A percentile compares a stretch with the other conserved stretches of the same genome.
phyloP scores from a whole-genome alignment of 2,888 invertebrate genomes.

The Polyommatus icarus region DNA sequence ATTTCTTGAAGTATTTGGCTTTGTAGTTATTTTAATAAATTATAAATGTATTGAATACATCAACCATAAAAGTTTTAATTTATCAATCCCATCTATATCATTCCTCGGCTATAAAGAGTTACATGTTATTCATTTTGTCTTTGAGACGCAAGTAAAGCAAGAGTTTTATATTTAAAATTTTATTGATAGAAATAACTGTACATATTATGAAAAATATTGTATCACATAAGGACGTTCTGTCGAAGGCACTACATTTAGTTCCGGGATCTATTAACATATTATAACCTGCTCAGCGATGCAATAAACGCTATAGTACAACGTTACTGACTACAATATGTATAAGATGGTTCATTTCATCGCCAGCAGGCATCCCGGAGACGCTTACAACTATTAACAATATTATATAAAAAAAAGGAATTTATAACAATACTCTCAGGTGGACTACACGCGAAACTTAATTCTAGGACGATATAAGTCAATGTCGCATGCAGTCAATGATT shows the following conservation, averaged over 20 bases:
- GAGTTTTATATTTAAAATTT: conserved; percentile 50
- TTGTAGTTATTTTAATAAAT: neutral
- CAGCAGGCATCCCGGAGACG: conserved; percentile 34
- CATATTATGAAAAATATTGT: conserved; percentile 73
- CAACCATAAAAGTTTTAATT: no score
- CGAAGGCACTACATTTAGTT: conserved; percentile 64
- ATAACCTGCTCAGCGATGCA: neutral
- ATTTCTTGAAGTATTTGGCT: neutral
- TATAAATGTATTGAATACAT: no score
- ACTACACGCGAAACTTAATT: conserved; percentile 33
- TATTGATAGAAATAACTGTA: conserved; percentile 77
- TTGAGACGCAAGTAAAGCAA: neutral
- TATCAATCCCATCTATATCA: no score
- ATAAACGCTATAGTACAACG: conserved; percentile 8
- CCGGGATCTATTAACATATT: conserved; percentile 33
- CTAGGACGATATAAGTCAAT: conserved; percentile 31
- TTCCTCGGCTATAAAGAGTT: no score
- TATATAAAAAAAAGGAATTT: conserved; percentile 74
- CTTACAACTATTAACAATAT: conserved; percentile 59
- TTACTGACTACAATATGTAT: conserved; percentile 26
- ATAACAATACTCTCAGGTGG: conserved; percentile 58
- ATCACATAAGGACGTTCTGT: conserved; percentile 76
- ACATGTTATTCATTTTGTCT: no score
- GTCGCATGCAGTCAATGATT: conserved; percentile 61
- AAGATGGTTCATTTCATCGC: conserved; percentile 10